Percentiles rank a stretch among this genome's conserved stretches.
Evolutionary conservation across 2,888 invertebrate species (phyloP).

Genomic region (Pheosia tremula): DNA sequence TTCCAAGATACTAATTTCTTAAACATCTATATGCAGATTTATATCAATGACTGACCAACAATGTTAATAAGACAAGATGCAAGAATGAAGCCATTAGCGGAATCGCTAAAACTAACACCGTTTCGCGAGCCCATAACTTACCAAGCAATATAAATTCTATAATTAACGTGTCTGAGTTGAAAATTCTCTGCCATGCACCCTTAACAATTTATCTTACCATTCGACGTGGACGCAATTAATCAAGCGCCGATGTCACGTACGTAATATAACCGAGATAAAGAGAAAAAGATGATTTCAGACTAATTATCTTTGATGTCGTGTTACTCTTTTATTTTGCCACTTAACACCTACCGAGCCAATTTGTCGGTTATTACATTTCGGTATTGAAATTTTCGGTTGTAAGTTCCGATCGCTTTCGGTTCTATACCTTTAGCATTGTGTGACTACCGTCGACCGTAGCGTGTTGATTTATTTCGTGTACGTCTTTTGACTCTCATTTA

Average conservation of each 20-base stretch:
- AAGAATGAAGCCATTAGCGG: constrained; percentile 69
- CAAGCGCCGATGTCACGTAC: constrained; percentile 78
- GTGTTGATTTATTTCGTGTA: constrained; percentile 53
- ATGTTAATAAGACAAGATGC: constrained; percentile 61
- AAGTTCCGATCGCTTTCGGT: constrained; percentile 10
- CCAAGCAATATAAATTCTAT: constrained; percentile 49
- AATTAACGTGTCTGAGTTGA: constrained; percentile 46
- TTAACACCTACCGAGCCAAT: constrained; percentile 73
- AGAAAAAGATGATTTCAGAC: constrained; percentile 79
- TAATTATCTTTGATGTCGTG: constrained; percentile 75
- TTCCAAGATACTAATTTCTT: neutral
- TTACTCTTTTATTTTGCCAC: constrained; percentile 67
- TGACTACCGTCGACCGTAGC: constrained; percentile 34
- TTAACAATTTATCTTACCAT: constrained; percentile 74
- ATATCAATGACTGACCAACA: constrained; percentile 59
- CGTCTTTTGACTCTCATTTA: constrained; percentile 51
- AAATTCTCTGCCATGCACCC: constrained; percentile 40
- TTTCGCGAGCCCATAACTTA: constrained; percentile 40
- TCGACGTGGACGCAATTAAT: constrained; percentile 78
- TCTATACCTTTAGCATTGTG: constrained; percentile 28
- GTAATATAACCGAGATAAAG: constrained; percentile 72
- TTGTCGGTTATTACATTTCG: constrained; percentile 64
- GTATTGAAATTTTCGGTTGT: constrained; percentile 48
- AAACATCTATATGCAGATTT: constrained; percentile 47
- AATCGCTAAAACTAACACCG: constrained; percentile 74